Conservation (phyloP, 2,888 invertebrate genomes). For the Pammene fasciana region DNA sequence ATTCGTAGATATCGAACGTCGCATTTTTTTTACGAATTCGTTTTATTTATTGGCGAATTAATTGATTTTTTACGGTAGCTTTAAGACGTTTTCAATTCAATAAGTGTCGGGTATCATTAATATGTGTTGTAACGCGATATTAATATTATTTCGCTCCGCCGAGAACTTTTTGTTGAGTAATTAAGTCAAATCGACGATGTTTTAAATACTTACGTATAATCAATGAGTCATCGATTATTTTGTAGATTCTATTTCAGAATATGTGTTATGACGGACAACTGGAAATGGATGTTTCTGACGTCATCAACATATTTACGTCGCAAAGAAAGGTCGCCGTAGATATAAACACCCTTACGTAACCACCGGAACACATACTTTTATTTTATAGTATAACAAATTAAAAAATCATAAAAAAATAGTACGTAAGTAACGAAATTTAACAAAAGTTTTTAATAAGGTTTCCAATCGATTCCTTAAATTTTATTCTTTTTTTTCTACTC, state of each 20-base stretch:
- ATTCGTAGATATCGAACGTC: not conserved
- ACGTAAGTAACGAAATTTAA: no score
- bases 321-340: slow-evolving; percentile 10
- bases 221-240: slow-evolving; percentile 15
- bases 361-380: not conserved
- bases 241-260: slow-evolving; percentile 13
- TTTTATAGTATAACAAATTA: no score
- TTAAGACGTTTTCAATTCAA: slow-evolving; percentile 38
- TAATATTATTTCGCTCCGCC: slow-evolving; percentile 55
- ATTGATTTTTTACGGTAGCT: slow-evolving; percentile 32
- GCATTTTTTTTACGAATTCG: slow-evolving; percentile 11
- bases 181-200: slow-evolving; percentile 24
- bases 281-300: slow-evolving; percentile 20
- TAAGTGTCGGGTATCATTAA: slow-evolving; percentile 47
- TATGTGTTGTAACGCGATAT: slow-evolving; percentile 51
- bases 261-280: no score
- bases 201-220: slow-evolving; percentile 17
- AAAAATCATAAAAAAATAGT: no score
- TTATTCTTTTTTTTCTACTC: no score
- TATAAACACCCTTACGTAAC: not conserved
- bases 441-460: no score
- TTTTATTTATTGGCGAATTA: slow-evolving; percentile 30
- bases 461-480: no score
- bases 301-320: slow-evolving; percentile 18
- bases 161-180: slow-evolving; percentile 44